Conservation (phyloP, 2,113 vertebrate species). For the Colossoma macropomum region DNA sequence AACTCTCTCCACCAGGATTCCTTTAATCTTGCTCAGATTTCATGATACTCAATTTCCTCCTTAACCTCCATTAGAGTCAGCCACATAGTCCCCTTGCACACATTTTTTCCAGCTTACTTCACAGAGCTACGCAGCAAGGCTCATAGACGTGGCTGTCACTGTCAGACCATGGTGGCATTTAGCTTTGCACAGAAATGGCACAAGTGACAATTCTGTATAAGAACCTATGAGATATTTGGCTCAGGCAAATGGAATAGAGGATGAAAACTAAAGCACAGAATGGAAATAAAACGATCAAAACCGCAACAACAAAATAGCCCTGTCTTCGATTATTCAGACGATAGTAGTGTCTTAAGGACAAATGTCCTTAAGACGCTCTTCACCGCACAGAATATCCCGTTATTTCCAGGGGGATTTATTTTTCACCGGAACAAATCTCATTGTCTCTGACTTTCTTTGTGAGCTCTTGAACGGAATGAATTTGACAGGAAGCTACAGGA, state of each 20-base stretch:
- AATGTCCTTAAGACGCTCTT: neutral
- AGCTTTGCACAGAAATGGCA: constrained; percentile 1
- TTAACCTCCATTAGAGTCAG: constrained; percentile 11
- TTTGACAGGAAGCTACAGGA: constrained; percentile 62
- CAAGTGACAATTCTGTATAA: neutral
- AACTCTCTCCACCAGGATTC: constrained; percentile 1
- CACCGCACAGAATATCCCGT: constrained; percentile 1
- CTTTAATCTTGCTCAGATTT: constrained; percentile 27
- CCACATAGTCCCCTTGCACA: constrained; percentile 1
- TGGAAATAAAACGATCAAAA: neutral
- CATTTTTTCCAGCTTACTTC: constrained; percentile 9
- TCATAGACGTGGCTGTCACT: constrained; percentile 17
- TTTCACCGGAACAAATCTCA: constrained; percentile 14
- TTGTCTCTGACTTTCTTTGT: neutral
- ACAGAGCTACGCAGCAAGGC: constrained; percentile 23
- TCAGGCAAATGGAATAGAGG: neutral
- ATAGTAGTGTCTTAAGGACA: neutral
- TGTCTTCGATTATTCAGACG: constrained; percentile 8
- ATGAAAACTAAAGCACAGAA: neutral
- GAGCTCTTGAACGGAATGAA: constrained; percentile 13
- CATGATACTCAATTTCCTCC: neutral
- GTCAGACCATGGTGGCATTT: neutral
- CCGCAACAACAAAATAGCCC: neutral
- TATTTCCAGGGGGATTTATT: constrained; percentile 31
- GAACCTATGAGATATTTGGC: neutral